Evolutionary conservation across 1,140 invertebrate species (phyloP), one percentile per base, ranked within the genome.

Genomic region (Brachystomella parvula): DNA sequence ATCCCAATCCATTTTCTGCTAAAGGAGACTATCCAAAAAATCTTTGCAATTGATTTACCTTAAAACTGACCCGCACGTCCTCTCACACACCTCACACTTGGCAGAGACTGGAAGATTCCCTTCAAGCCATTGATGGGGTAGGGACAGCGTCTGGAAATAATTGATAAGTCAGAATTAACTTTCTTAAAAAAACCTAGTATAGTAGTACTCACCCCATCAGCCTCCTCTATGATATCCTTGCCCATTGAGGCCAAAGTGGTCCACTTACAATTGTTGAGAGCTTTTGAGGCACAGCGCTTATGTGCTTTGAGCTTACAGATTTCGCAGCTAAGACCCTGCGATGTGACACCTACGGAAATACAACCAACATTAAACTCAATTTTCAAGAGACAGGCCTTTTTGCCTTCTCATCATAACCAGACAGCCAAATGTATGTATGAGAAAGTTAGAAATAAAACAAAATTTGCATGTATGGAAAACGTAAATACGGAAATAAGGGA

Each of bases 71-170:
- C 94, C 94, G 82, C 94, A 97, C 2, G 90, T 96, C 79, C 94
- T 94, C 75, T 96, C 93, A 81, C 94, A 98, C n/a, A 93, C 83
- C 61, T 84, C 81, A 80, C 95, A 98, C 78, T 94, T 92, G 63
- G 93, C 89, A 63, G 92, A 91, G 28, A 96, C 93, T 12, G 94
- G 92, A 61, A 97, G 80, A 80, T 98, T 98, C 32, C 95, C 95
- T 79, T 97, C 94, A 82, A 97, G 85, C 95, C 95, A 98, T 75
- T 98, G 95, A 81, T 98, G 94, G 24, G 93, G 92, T 90, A 96
- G 94, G 63, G 87, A 86, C 70, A 96, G 89, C 76, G 86, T 28
- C 71, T 65, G 68, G 28, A 73, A 78, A 77, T 71, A 72, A 74
- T 65, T 31, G 49, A 47, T 47, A 64, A 67, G 35, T 49, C 21